Percentiles rank a stretch among this genome's conserved stretches.
These are phyloP conservation scores for Melieria crassipennis DNA, from an alignment of 2,888 invertebrate species.

Conservation along the genomic window DNA sequence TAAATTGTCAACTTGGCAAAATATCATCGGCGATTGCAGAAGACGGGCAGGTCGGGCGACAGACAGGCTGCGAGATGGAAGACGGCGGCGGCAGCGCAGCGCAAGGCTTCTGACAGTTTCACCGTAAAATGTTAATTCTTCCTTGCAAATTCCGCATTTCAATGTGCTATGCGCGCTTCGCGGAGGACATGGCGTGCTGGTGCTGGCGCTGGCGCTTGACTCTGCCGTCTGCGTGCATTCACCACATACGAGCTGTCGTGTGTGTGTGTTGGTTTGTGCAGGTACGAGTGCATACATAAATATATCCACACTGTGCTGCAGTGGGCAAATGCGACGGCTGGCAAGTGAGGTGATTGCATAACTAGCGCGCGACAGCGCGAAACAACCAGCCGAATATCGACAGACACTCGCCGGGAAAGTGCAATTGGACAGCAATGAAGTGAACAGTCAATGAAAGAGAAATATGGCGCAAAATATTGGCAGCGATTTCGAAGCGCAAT, in stretches of 20 bases:
- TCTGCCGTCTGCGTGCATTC: background rate
- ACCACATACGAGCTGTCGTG: background rate
- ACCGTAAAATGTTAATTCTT: slow-evolving; percentile 31
- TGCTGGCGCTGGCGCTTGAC: slow-evolving; percentile 4
- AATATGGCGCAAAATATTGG: too few relatives aligned
- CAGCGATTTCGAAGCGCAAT: too few relatives aligned
- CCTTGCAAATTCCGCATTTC: slow-evolving; percentile 20
- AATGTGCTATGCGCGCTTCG: slow-evolving; percentile 12
- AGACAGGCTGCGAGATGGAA: too few relatives aligned
- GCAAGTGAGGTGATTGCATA: too few relatives aligned
- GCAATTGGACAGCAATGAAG: too few relatives aligned
- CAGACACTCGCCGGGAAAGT: too few relatives aligned
- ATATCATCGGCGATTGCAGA: too few relatives aligned
- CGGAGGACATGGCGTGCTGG: background rate
- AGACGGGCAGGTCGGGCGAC: too few relatives aligned
- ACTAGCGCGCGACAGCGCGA: too few relatives aligned
- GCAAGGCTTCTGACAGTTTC: slow-evolving; percentile 28
- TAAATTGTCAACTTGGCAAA: background rate
- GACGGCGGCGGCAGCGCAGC: background rate
- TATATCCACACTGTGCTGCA: background rate
- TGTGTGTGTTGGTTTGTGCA: background rate
- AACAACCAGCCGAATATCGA: too few relatives aligned
- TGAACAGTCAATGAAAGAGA: too few relatives aligned
- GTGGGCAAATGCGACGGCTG: background rate
- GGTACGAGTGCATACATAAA: background rate